Evolutionary conservation across 2,888 invertebrate species (phyloP), one percentile per base, ranked within the genome.

Genomic region (Habrosyne pyritoides): DNA sequence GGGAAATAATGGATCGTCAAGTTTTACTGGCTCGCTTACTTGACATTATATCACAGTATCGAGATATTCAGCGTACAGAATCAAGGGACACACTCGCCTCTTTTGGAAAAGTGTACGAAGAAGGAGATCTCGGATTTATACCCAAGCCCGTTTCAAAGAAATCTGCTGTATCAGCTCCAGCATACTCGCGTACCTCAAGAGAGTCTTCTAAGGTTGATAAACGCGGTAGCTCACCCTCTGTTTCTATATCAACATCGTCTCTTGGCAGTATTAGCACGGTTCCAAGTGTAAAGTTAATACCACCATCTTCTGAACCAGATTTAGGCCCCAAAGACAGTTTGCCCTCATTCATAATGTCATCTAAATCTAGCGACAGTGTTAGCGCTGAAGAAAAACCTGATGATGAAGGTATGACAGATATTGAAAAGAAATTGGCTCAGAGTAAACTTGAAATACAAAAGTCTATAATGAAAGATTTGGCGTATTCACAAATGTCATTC

Each of bases 91-190:
- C 94, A 48, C 73, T 91, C 42, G 90, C 91, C 24, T 94, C 94
- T 0, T 73, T 93, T 24, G 88, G 85, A 1, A 92, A 91, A 42
- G 85, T 94, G 21, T 95, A 96, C 66, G 86, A 91, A 52, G 93
- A 94, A 63, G 95, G 95, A 10, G 95, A 95, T 77, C 92, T 95
- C 57, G 95, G 95, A 8, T 95, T 95, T 64, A 86, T 95, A 60
- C 95, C 95, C 0, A 94, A 94, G 69, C 67, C 79, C 18, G 47
- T 59, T 21, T 48, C 63, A 14, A 89, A 84, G 55, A 87, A 81
- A 60, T 69, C 83, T 0, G 51, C 64, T 5, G 22, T 59, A 36
- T 67, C 77, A 3, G 54, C 76, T 2, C 58, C 65, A 30, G 8
- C 60, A 5, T 73, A 42, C 8, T 5, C 77, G 1, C n/a, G 57